Evolutionary conservation across 2,888 invertebrate genomes (phyloP).

Genomic region (Amphipyra tragopoginis): DNA sequence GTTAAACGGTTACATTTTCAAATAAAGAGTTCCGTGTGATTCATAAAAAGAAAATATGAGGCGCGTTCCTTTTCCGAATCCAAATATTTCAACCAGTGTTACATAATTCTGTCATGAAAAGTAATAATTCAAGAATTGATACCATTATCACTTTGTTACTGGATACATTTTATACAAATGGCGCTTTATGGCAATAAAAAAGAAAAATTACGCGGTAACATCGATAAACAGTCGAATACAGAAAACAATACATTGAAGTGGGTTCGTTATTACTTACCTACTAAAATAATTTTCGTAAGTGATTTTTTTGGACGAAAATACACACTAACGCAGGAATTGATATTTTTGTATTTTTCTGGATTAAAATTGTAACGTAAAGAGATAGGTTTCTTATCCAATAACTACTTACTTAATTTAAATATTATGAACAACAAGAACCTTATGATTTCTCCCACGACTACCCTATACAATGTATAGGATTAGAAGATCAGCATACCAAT

Average conservation of each 20-base stretch:
- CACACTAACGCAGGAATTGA: background rate
- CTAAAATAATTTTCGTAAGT: slow-evolving; percentile 26
- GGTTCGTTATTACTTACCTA: slow-evolving; percentile 7
- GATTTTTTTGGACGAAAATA: slow-evolving; percentile 2
- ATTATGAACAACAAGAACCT: too few species aligned
- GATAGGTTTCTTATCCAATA: too few species aligned
- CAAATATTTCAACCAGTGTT: slow-evolving; percentile 16
- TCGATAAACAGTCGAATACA: slow-evolving; percentile 54
- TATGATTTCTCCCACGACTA: too few species aligned
- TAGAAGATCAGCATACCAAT: too few species aligned
- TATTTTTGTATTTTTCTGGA: too few species aligned
- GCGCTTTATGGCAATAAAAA: slow-evolving; percentile 66
- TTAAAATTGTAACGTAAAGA: too few species aligned
- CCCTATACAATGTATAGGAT: too few species aligned
- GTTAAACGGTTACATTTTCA: too few species aligned
- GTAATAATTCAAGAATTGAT: slow-evolving; percentile 55
- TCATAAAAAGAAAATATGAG: background rate
- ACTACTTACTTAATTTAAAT: too few species aligned
- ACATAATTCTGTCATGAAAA: slow-evolving; percentile 27
- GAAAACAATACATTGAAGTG: slow-evolving; percentile 40
- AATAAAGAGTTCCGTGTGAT: too few species aligned
- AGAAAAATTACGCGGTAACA: slow-evolving; percentile 62
- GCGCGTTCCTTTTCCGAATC: background rate
- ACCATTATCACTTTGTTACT: slow-evolving; percentile 60
- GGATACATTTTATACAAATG: slow-evolving; percentile 65